Conservation (phyloP, 2,797 vertebrate genomes). For the Enteromius trimaculatus region DNA sequence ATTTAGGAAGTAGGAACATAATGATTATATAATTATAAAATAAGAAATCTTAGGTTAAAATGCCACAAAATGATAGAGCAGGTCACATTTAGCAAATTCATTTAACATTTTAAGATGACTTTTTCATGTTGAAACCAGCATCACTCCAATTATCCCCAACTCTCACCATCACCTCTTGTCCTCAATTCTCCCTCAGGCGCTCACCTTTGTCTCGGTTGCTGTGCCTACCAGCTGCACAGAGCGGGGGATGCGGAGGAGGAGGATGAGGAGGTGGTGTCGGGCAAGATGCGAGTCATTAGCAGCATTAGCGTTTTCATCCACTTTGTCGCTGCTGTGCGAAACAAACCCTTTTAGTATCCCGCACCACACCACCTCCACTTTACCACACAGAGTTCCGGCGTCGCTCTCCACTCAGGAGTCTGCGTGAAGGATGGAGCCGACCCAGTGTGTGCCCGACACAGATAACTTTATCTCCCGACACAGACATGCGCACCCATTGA, state of each 20-base stretch:
- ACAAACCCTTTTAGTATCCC: slow-evolving; percentile 55
- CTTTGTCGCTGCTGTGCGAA: slow-evolving; percentile 53
- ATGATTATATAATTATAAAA: not conserved
- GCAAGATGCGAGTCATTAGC: slow-evolving; percentile 59
- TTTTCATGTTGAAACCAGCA: not conserved
- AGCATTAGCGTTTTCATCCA: slow-evolving; percentile 60
- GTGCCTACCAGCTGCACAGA: slow-evolving; percentile 23
- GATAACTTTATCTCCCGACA: slow-evolving; percentile 61
- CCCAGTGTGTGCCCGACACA: slow-evolving; percentile 52
- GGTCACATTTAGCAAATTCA: not conserved
- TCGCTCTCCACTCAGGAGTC: slow-evolving; percentile 30
- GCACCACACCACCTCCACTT: slow-evolving; percentile 44
- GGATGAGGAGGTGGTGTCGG: slow-evolving; percentile 31
- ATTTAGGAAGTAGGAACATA: not conserved
- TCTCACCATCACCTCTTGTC: not conserved
- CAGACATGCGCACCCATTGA: slow-evolving; percentile 52
- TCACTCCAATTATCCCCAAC: slow-evolving; percentile 12
- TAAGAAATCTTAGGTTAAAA: not conserved
- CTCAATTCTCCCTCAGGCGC: not conserved
- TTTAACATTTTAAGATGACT: not conserved
- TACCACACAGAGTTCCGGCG: slow-evolving; percentile 12
- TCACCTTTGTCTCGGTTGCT: slow-evolving; percentile 43
- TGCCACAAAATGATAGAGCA: not conserved
- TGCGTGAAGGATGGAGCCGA: slow-evolving; percentile 43
- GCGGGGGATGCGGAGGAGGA: slow-evolving; percentile 22